These are phyloP conservation scores for Nudaria mundana DNA, from an alignment of 2,888 invertebrate species.

Conservation along the genomic window DNA sequence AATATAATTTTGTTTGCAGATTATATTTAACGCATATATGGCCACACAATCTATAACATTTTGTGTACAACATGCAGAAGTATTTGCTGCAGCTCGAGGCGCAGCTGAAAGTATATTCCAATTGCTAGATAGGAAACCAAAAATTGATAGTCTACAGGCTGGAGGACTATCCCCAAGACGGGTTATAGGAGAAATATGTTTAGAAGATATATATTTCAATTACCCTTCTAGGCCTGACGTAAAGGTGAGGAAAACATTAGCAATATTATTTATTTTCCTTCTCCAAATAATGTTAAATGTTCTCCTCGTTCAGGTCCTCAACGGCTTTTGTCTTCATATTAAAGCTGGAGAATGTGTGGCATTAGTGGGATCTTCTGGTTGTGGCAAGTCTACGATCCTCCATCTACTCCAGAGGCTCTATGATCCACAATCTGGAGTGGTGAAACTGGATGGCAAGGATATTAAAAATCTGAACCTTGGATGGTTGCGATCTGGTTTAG, in stretches of 20 bases:
- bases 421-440: conserved; percentile 81
- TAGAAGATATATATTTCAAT: conserved; percentile 86
- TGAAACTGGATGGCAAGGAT: conserved; percentile 84
- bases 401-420: conserved; percentile 89
- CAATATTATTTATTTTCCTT: background rate
- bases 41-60: conserved; percentile 90
- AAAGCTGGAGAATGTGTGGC: conserved; percentile 87
- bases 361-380: conserved; percentile 87
- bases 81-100: conserved; percentile 86
- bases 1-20: too few relatives aligned
- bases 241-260: conserved; percentile 58
- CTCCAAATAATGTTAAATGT: conserved; percentile 5
- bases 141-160: conserved; percentile 84
- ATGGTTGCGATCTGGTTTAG: conserved; percentile 89
- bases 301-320: conserved; percentile 76
- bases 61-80: conserved; percentile 87
- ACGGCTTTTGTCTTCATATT: conserved; percentile 84
- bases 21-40: conserved; percentile 87
- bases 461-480: conserved; percentile 85
- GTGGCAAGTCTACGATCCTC: conserved; percentile 90
- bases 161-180: conserved; percentile 81
- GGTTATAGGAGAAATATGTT: conserved; percentile 84
- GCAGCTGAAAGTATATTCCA: conserved; percentile 87
- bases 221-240: conserved; percentile 90
- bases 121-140: conserved; percentile 86